Base-by-base conservation (phyloP, 2,113 vertebrate genomes). In the Poeciliopsis prolifica region DNA sequence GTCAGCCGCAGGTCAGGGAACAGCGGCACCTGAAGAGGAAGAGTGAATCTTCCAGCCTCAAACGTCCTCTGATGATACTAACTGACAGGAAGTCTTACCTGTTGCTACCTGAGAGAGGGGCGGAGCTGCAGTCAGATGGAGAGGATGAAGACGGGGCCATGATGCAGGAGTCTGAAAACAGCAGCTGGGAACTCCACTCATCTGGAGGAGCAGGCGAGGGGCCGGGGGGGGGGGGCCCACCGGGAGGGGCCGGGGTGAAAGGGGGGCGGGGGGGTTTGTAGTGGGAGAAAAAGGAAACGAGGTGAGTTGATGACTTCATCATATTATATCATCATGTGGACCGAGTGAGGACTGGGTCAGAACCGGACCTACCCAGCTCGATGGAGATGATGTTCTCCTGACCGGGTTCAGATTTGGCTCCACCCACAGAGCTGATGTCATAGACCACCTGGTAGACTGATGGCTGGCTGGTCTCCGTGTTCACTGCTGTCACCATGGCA, bases 391-490 rank as follows among this genome's bases (percentile, higher is more conserved):
- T 4, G 26, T 87, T 86, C 29, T 85, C 80, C 3, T 42, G 85
- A n/a, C 77, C 71, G 1, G 79, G 79, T 44, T 86, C 82, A 0
- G 51, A 28, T 58, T 90, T 92, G 35, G 85, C 72, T 3, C 85
- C 12, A 24, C 89, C 90, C 30, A 85, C 69, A 5, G 84, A 9
- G 29, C 90, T 92, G 77, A 95, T 87, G 84, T 96, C 96, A 51
- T 96, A 97, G 28, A 97, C 91, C 81, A 96, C 90, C 84, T 96
- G 95, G 77, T 91, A 96, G 61, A 96, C 68, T 0, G 93, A 68
- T 48, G 68, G 62, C 79, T 29, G 65, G 70, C 30, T 8, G 71
- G 61, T 1, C 0, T 9, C 22, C 1, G 44, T 44, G 69, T 60
- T 63, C 11, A 64, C 29, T 0, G 37, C 29, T n/a, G 65, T 10